A percentile compares a stretch with the other conserved stretches of the same genome.
These are phyloP conservation scores for Margaritifera margaritifera DNA, from an alignment of 2,888 invertebrate species.

Conservation along the genomic window DNA sequence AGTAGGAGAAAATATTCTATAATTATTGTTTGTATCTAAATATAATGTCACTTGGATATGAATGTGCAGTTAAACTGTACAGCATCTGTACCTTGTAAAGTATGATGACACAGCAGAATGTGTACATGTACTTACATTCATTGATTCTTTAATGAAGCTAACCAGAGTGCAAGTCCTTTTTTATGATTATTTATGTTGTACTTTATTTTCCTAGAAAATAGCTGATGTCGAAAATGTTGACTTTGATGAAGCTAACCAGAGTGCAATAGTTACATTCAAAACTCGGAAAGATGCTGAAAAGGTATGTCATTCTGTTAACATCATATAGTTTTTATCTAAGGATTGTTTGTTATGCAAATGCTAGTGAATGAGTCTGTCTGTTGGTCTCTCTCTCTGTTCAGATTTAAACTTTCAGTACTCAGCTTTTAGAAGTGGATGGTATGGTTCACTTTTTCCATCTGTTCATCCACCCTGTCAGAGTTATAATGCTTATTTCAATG, in stretches of 20 bases:
- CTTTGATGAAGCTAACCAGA: slow-evolving; percentile 83
- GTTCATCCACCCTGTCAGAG: too few relatives aligned
- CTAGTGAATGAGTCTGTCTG: too few relatives aligned
- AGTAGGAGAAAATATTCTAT: too few relatives aligned
- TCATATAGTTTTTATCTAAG: background rate
- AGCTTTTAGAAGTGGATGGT: background rate
- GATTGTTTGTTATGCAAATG: too few relatives aligned
- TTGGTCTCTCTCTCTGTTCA: background rate
- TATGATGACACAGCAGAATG: too few relatives aligned
- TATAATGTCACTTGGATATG: too few relatives aligned
- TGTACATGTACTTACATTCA: too few relatives aligned
- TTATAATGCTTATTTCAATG: background rate
- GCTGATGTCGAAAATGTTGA: slow-evolving; percentile 82
- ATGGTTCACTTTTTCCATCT: background rate
- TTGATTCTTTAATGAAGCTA: too few relatives aligned
- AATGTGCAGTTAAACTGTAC: too few relatives aligned
- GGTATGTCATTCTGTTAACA: slow-evolving; percentile 67
- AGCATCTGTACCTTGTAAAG: too few relatives aligned
- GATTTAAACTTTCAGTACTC: background rate
- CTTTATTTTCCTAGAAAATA: slow-evolving; percentile 38
- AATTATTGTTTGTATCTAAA: too few relatives aligned
- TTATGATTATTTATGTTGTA: background rate
- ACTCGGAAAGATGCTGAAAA: slow-evolving; percentile 86
- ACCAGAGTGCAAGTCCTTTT: too few relatives aligned
- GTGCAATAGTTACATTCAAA: slow-evolving; percentile 84